Percentiles rank a stretch among this genome's conserved stretches.
These are phyloP conservation scores for Lycodopsis pacificus DNA, from an alignment of 2,797 vertebrate genomes.

Conservation along the genomic window DNA sequence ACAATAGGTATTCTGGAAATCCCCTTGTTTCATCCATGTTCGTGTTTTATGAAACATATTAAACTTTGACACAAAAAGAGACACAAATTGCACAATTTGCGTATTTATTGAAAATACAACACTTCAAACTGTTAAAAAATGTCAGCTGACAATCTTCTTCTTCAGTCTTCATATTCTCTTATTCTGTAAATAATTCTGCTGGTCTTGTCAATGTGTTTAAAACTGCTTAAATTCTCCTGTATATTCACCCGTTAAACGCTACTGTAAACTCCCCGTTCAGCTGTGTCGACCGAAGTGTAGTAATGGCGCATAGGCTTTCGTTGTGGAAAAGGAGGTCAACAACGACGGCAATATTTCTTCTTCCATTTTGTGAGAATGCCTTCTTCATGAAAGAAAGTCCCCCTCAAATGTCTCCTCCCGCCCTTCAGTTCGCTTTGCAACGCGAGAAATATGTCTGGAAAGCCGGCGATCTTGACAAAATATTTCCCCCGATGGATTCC, in stretches of 20 bases:
- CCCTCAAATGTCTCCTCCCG: conserved; percentile 88
- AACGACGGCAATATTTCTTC: conserved; percentile 91
- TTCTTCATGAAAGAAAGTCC: conserved; percentile 93
- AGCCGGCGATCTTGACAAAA: conserved; percentile 78
- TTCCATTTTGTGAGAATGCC: conserved; percentile 93
- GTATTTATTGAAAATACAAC: conserved; percentile 69
- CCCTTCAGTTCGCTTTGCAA: conserved; percentile 82
- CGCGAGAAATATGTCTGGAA: conserved; percentile 74
- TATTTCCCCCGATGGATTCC: conserved; percentile 81
- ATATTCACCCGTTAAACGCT: conserved; percentile 51
- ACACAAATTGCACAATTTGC: conserved; percentile 46
- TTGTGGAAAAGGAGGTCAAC: conserved; percentile 90
- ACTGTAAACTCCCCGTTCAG: conserved; percentile 65
- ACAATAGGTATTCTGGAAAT: conserved; percentile 14
- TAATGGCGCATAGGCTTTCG: conserved; percentile 88
- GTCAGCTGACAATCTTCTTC: background rate
- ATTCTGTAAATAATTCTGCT: conserved; percentile 18
- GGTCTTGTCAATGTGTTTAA: conserved; percentile 22
- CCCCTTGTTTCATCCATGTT: background rate
- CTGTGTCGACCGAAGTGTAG: conserved; percentile 71
- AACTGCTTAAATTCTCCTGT: conserved; percentile 29
- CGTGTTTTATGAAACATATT: conserved; percentile 28
- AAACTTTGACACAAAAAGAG: conserved; percentile 65
- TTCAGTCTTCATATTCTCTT: background rate
- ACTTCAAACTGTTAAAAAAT: conserved; percentile 29